Evolutionary conservation across 2,797 vertebrate genomes (phyloP).

Genomic region (Mormyrops boulengeri): DNA sequence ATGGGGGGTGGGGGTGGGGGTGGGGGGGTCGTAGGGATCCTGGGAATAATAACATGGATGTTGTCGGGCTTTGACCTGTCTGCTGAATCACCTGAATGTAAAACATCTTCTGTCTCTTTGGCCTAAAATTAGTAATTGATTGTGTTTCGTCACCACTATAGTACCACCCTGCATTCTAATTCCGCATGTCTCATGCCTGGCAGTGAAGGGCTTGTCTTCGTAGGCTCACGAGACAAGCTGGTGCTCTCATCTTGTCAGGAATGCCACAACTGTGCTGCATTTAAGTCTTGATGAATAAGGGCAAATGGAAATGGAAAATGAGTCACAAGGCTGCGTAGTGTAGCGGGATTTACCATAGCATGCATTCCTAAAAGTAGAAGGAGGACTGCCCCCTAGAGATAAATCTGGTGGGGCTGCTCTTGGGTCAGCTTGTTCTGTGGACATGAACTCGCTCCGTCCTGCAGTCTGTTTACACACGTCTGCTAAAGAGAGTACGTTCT

Average conservation of each 20-base stretch:
- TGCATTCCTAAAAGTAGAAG: neutral
- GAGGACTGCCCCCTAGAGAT: neutral
- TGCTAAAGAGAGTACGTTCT: neutral
- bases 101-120: neutral
- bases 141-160: neutral
- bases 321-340: neutral
- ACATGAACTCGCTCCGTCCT: neutral
- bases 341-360: neutral
- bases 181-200: neutral
- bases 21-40: neutral
- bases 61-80: neutral
- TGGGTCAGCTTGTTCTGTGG: neutral
- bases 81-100: neutral
- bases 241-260: conserved; percentile 6
- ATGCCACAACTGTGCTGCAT: neutral
- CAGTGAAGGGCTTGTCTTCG: neutral
- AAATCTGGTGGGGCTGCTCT: neutral
- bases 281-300: neutral
- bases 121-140: neutral
- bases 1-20: neutral
- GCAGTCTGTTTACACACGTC: neutral
- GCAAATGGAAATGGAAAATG: neutral
- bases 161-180: neutral
- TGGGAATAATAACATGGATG: neutral
- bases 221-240: neutral